Evolutionary conservation across 2,113 vertebrate species (phyloP), one percentile per base, ranked within the genome.

Genomic region (Crotalus tigris): DNA sequence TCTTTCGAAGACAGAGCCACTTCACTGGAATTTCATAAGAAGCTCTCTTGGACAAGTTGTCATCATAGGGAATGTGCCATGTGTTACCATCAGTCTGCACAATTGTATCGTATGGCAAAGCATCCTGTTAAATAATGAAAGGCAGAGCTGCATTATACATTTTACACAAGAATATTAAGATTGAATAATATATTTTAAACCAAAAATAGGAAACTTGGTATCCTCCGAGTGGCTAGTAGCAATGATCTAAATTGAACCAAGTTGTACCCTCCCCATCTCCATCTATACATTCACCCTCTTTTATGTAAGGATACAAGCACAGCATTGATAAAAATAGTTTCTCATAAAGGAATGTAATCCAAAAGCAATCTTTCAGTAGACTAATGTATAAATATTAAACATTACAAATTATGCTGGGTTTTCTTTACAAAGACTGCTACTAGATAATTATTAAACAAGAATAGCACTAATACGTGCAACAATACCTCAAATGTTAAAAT

Each of bases 1-100:
- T 94, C 89, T 94, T 97, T 24, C 95, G 97, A 93, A 99, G 96
- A 95, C 99, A 99, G 57, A 99, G 98, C 99, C 99, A 99, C 87
- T 96, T 98, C 89, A 97, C 98, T 23, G 99, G 99, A 3, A 99
- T 97, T 97, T 97, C 97, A 89, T 98, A 98, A 1, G 98, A 98
- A 33, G 97, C 97, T 96, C 99, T 98, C 96, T 98, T 97, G 33
- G 97, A 97, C 39, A 96, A 95, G 21, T 95, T 89, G 90, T 98
- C 97, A 93, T 99, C 99, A n/a, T 99, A 99, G 5, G 99, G 99
- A 93, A 99, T 97, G 93, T 99, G 99, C 99, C 99, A 99, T 0
- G 98, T 98, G 85, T 96, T 96, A 53, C 96, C 98, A 29, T 97
- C 96, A 21, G 98, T 98, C 97, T 99, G 99, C 39, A 99, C 90